phyloP scores from a whole-genome alignment of 30 jellyfish, hydroid and myxozoan genomes.

The Hydra vulgaris region DNA sequence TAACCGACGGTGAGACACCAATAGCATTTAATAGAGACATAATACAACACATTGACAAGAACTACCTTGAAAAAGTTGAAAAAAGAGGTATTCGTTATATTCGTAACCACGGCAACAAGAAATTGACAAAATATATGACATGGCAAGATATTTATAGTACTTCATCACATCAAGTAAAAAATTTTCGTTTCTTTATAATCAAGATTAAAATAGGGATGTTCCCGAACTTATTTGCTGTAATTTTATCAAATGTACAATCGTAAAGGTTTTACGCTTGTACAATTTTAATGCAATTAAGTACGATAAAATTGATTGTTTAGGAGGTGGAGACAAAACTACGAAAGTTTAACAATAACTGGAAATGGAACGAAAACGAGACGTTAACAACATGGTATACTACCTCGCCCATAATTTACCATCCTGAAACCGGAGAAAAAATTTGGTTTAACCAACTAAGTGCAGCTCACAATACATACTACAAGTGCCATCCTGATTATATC shows the following conservation, averaged over 20 bases:
- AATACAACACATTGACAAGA: conserved; percentile 33
- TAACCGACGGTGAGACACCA: conserved; percentile 56
- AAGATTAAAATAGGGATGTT: not conserved
- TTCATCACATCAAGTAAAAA: conserved; percentile 32
- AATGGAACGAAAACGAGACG: conserved; percentile 3
- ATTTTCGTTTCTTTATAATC: no score
- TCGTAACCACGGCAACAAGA: conserved; percentile 48
- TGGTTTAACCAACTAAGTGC: conserved; percentile 85
- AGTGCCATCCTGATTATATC: conserved; percentile 53
- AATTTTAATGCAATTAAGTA: no score
- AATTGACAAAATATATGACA: conserved; percentile 38
- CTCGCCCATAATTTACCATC: conserved; percentile 46
- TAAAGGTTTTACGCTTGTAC: no score
- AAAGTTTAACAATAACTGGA: not conserved
- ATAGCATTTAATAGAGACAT: conserved; percentile 43
- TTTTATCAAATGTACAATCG: no score
- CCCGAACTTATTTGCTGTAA: not conserved
- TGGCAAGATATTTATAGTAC: conserved; percentile 66
- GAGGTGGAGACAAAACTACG: not conserved
- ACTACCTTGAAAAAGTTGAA: conserved; percentile 36
- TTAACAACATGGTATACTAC: not conserved
- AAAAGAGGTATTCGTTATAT: conserved; percentile 41
- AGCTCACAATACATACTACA: conserved; percentile 47
- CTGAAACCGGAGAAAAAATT: conserved; percentile 44
- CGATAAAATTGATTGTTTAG: no score